Evolutionary conservation across 2,888 invertebrate species (phyloP).

Genomic region (Agrochola lota): DNA sequence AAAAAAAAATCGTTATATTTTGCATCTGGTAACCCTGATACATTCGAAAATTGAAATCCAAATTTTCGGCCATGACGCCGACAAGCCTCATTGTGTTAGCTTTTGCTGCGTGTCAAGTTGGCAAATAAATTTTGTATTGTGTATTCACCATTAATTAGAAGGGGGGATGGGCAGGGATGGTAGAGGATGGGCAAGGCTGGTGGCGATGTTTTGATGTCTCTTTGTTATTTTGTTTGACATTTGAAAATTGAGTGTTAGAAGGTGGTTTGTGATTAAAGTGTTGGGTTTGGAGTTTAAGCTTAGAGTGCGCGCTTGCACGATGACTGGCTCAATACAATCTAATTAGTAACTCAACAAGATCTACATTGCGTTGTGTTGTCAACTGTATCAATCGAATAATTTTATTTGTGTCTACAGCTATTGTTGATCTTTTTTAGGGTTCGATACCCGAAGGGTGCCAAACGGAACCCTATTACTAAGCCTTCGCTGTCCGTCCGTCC

Average conservation of each 20-base stretch:
- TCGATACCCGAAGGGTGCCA: no score
- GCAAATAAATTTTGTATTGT: slow-evolving; percentile 68
- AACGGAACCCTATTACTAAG: no score
- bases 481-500: no score
- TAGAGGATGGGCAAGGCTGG: slow-evolving; percentile 7
- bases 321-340: background rate
- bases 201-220: slow-evolving; percentile 35
- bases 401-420: background rate
- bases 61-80: slow-evolving; percentile 76
- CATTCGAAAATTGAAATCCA: slow-evolving; percentile 69
- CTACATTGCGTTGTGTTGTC: background rate
- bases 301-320: background rate
- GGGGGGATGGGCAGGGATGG: slow-evolving; percentile 16
- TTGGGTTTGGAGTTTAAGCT: background rate
- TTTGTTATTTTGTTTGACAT: slow-evolving; percentile 39
- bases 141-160: slow-evolving; percentile 67
- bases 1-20: background rate
- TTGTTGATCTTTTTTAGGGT: background rate
- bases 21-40: slow-evolving; percentile 53
- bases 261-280: background rate
- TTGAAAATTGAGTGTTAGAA: slow-evolving; percentile 10
- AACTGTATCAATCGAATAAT: background rate
- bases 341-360: background rate
- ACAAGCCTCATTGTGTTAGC: slow-evolving; percentile 76
- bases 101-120: slow-evolving; percentile 71